Conservation (phyloP, 92 coral and sea anemone genomes). For the Anthopleura xanthogrammica region DNA sequence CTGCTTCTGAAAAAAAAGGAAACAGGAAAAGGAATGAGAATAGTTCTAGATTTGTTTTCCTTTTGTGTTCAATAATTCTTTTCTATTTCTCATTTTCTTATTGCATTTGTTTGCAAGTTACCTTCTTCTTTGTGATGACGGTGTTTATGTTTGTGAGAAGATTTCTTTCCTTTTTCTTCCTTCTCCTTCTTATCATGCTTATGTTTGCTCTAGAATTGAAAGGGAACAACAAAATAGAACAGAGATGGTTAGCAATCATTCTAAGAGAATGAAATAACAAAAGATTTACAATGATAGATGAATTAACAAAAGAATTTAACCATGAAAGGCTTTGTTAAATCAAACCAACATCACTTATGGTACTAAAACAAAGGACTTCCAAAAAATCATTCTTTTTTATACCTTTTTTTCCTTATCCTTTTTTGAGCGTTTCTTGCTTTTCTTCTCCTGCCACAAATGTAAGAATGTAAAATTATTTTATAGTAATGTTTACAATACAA, state of each 20-base stretch:
- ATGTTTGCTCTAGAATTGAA: constrained; percentile 42
- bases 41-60: background rate
- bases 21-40: background rate
- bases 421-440: constrained; percentile 40
- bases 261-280: background rate
- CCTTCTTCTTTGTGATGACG: constrained; percentile 5
- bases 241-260: too few relatives aligned
- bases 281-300: too few relatives aligned
- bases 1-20: constrained; percentile 6
- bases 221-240: background rate
- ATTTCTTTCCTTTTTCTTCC: constrained; percentile 21
- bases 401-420: constrained; percentile 55
- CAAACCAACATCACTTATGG: background rate
- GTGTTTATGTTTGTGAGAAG: constrained; percentile 19
- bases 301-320: too few relatives aligned
- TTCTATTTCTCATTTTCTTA: background rate
- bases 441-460: constrained; percentile 35
- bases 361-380: background rate
- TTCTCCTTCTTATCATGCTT: constrained; percentile 36
- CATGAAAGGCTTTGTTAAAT: too few relatives aligned
- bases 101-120: background rate
- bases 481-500: too few relatives aligned
- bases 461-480: too few relatives aligned
- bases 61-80: background rate
- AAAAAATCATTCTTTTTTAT: background rate